Evolutionary conservation across 2,113 vertebrate genomes (phyloP), one percentile per base, ranked within the genome.

Genomic region (Gadus chalcogrammus): DNA sequence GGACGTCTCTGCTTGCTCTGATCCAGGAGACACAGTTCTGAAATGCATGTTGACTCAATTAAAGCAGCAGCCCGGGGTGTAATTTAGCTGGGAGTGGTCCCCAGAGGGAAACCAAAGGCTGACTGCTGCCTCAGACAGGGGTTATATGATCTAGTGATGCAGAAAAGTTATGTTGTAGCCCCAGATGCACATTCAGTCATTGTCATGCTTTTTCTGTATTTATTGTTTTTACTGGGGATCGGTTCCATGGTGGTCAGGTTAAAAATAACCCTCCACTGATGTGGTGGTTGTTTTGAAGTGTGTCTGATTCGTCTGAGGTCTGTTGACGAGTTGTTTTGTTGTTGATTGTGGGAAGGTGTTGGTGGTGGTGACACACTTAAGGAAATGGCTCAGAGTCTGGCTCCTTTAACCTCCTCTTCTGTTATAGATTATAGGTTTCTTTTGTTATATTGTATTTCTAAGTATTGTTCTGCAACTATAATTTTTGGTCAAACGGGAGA

Each of bases 71-170:
- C 42, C 31, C 74, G 83, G 71, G 83, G 76, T 83, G 64, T 83
- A 82, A 87, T 89, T 82, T 85, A 79, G 73, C 78, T 76, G 75
- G 68, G 72, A 84, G 72, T 78, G 79, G 79, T 84, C 75, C 83
- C 72, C 56, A 60, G 65, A 75, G 69, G 72, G 67, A 62, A 71
- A 72, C 71, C 78, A 79, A 69, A 67, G 62, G 76, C 76, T 48
- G 31, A n/a, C 69, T 60, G 27, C 67, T 67, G 27, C 67, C 65
- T 72, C 67, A 68, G 55, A 24, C n/a, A 48, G 2, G 42, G 42
- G 42, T 9, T 13, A 15, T 38, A 62, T 61, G 75, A 81, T 78
- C 65, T 48, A 48, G 42, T 11, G 4, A 82, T 73, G 72, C 72
- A 72, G 71, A 72, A 73, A 83, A 87, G 77, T 68, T 60, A 73